These are phyloP conservation scores for Tetropium fuscum DNA, from an alignment of 2,888 invertebrate genomes.

Conservation along the genomic window DNA sequence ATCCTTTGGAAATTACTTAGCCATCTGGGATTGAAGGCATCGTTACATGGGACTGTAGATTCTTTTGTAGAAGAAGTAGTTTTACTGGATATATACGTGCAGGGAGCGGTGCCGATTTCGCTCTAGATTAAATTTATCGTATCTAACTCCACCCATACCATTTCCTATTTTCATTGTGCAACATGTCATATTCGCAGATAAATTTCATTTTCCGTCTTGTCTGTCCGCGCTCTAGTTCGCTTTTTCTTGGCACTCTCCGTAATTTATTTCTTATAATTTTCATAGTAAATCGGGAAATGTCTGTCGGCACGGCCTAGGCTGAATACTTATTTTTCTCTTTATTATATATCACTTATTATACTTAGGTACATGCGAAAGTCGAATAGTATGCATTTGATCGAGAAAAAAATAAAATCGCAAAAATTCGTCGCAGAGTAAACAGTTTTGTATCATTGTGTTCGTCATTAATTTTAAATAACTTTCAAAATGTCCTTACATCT, in stretches of 20 bases:
- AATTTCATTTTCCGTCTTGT: slow-evolving; percentile 22
- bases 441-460: too few relatives aligned
- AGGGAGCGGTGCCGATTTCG: slow-evolving; percentile 21
- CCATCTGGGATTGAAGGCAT: slow-evolving; percentile 20
- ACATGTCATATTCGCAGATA: slow-evolving; percentile 23
- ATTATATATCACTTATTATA: too few relatives aligned
- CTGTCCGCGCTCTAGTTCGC: neutral
- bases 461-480: too few relatives aligned
- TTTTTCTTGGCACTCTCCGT: neutral
- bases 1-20: slow-evolving; percentile 23
- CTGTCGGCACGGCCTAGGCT: too few relatives aligned
- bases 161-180: slow-evolving; percentile 18
- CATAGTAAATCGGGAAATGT: too few relatives aligned
- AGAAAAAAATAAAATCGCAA: too few relatives aligned
- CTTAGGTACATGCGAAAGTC: too few relatives aligned
- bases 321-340: too few relatives aligned
- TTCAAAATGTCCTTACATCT: too few relatives aligned
- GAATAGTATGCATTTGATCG: too few relatives aligned
- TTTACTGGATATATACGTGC: slow-evolving; percentile 25
- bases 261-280: slow-evolving; percentile 9
- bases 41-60: slow-evolving; percentile 12
- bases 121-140: slow-evolving; percentile 26
- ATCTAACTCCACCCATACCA: slow-evolving; percentile 15
- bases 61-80: slow-evolving; percentile 14
- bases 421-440: too few relatives aligned